Conservation (phyloP, 2,888 invertebrate species). For the Tromatobia lineatoria region DNA sequence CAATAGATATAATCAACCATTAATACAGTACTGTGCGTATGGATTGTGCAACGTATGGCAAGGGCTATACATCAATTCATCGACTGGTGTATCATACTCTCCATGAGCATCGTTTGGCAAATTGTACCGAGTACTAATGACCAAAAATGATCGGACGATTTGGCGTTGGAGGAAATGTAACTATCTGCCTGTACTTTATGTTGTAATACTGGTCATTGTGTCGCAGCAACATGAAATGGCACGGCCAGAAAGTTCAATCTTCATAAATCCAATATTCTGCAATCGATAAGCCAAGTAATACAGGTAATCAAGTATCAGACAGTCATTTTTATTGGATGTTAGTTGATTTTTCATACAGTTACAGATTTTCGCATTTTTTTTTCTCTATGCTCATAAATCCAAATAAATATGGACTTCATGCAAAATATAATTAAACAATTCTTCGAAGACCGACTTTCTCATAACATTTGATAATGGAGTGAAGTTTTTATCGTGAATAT, state of each 20-base stretch:
- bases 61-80: neutral
- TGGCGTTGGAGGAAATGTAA: neutral
- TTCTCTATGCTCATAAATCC: too few species aligned
- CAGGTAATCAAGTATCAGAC: neutral
- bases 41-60: neutral
- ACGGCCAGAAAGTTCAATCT: neutral
- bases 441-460: too few species aligned
- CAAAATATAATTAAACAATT: too few species aligned
- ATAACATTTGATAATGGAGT: too few species aligned
- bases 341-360: too few species aligned
- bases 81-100: slow-evolving; percentile 7
- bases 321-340: too few species aligned
- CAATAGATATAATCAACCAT: slow-evolving; percentile 1
- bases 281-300: neutral
- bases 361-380: too few species aligned
- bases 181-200: neutral
- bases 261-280: neutral
- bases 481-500: too few species aligned
- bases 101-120: neutral
- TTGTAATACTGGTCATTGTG: neutral
- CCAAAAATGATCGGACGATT: neutral
- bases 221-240: neutral
- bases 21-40: neutral
- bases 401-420: too few species aligned
- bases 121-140: neutral